Evolutionary conservation across 2,113 vertebrate species (phyloP), one percentile per base, ranked within the genome.

Genomic region (Falcunculus frontatus): DNA sequence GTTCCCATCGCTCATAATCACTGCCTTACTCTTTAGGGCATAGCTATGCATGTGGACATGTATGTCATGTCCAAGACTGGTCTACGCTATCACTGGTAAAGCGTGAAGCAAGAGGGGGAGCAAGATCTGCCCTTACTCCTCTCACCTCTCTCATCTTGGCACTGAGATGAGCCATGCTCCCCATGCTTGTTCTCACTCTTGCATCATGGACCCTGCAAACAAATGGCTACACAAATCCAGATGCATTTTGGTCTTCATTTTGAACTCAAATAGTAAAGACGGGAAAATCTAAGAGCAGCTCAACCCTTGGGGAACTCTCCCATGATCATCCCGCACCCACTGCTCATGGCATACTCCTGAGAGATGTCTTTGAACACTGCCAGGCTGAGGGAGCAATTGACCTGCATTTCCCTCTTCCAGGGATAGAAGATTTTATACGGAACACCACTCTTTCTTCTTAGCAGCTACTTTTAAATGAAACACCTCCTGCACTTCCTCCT

Each of bases 1-100:
- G 1, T 33, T 63, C 20, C 52, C 63, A 52, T 17, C 5, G 0
- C 2, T 1, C 0, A 0, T 2, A 6, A 8, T 55, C 10, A 4
- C 46, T 60, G 52, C 6, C 13, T 63, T 20, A 3, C 18, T 90
- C 39, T 47, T 46, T 13, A 4, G 11, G 5, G 46, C 33, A 52
- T 30, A 10, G 37, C 37, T 77, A 13, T 30, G 49, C 16, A 62
- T n/a, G n/a, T n/a, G n/a, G n/a, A n/a, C n/a, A n/a, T n/a, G 6
- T 25, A 5, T 4, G 16, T 44, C 41, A 6, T 9, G 3, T 46
- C 60, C 23, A 47, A 32, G 37, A 6, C 3, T 62, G 52, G 14
- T 21, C 53, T 9, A 35, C 35, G 21, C 33, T 18, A 42, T 23
- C n/a, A 44, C 41, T 11, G 32, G 16, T 46, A 19, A 78, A 79